These are phyloP conservation scores for Nasua narica DNA, from an alignment of 2,797 vertebrate species.

Conservation along the genomic window DNA sequence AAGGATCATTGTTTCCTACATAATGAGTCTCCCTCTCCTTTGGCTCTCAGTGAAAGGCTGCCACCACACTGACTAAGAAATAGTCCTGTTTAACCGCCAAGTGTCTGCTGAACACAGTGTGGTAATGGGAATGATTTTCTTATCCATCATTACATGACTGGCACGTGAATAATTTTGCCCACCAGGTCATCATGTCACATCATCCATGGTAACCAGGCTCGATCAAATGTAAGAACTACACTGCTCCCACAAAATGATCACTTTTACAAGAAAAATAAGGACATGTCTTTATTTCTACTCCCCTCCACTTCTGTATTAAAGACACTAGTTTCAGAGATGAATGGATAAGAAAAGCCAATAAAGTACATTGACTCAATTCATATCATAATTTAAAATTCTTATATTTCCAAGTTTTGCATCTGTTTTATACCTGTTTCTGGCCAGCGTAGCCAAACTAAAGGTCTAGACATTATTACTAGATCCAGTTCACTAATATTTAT, in stretches of 20 bases:
- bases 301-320: background rate
- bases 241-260: background rate
- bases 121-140: conserved; percentile 74
- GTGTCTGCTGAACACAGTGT: conserved; percentile 57
- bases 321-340: conserved; percentile 38
- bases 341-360: conserved; percentile 16
- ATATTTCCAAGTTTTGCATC: conserved; percentile 15
- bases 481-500: conserved; percentile 85
- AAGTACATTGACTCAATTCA: background rate
- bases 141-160: conserved; percentile 72
- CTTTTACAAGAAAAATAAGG: conserved; percentile 37
- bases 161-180: conserved; percentile 67
- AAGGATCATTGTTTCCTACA: conserved; percentile 77
- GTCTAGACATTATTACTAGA: conserved; percentile 72
- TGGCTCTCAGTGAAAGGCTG: conserved; percentile 80
- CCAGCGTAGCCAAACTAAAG: conserved; percentile 61
- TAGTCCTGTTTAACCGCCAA: conserved; percentile 49
- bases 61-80: conserved; percentile 69
- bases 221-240: conserved; percentile 56
- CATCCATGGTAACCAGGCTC: conserved; percentile 64
- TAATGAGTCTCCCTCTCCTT: conserved; percentile 77
- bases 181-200: conserved; percentile 64
- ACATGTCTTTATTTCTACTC: background rate
- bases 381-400: background rate
- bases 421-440: conserved; percentile 73